Evolutionary conservation across 2,113 vertebrate species (phyloP).

Genomic region (Nyctereutes procyonoides): DNA sequence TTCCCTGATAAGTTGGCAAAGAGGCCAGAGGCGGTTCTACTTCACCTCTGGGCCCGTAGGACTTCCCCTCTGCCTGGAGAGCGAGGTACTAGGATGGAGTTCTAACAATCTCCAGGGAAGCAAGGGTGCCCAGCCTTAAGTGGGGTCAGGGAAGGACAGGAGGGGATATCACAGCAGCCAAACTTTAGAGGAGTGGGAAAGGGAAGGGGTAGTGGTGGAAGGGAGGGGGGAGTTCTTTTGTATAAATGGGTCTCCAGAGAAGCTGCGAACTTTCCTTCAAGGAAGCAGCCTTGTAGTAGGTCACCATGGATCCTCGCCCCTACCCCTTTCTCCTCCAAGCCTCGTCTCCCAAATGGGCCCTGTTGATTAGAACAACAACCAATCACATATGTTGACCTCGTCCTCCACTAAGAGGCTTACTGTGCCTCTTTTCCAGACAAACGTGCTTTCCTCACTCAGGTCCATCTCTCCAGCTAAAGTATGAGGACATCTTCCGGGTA

Average conservation of each 20-base stretch:
- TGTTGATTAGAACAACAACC: slow-evolving; percentile 60
- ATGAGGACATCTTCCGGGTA: neutral
- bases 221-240: slow-evolving; percentile 73
- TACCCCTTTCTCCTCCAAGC: slow-evolving; percentile 45
- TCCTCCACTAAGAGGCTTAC: slow-evolving; percentile 53
- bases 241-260: slow-evolving; percentile 78
- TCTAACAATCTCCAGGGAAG: neutral
- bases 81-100: slow-evolving; percentile 1
- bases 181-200: slow-evolving; percentile 59
- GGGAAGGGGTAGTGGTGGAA: slow-evolving; percentile 62
- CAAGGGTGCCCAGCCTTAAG: slow-evolving; percentile 42
- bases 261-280: slow-evolving; percentile 71
- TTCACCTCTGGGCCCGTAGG: slow-evolving; percentile 37
- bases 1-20: slow-evolving; percentile 72
- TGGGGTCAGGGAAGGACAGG: slow-evolving; percentile 44
- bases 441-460: slow-evolving; percentile 37
- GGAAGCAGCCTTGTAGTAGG: slow-evolving; percentile 71
- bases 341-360: slow-evolving; percentile 73
- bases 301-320: slow-evolving; percentile 56
- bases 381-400: slow-evolving; percentile 67
- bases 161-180: slow-evolving; percentile 30
- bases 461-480: slow-evolving; percentile 19
- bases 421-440: slow-evolving; percentile 68
- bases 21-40: slow-evolving; percentile 56
- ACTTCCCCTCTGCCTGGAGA: slow-evolving; percentile 26